Evolutionary conservation across 2,113 vertebrate species (phyloP).

Genomic region (Scolopax mira): DNA sequence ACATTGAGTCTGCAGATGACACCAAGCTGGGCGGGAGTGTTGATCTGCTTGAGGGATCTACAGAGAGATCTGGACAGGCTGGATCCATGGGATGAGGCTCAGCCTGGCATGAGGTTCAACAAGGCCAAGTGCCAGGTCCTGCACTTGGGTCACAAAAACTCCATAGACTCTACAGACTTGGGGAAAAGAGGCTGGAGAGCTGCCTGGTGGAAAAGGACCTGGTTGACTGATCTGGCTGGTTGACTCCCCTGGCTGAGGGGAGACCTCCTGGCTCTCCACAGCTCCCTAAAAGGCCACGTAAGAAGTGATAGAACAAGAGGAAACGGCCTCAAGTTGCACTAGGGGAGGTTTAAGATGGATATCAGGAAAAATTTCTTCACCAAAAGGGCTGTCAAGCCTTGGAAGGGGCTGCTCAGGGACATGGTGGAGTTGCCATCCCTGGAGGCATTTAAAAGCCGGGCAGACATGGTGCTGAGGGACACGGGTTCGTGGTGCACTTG

Average conservation of each 20-base stretch:
- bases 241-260: too few relatives aligned
- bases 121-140: not conserved
- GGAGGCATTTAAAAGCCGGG: not conserved
- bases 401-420: not conserved
- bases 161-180: not conserved
- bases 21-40: not conserved
- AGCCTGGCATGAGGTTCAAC: not conserved
- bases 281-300: not conserved
- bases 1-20: not conserved
- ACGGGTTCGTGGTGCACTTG: not conserved
- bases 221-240: too few relatives aligned
- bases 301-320: not conserved
- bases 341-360: not conserved
- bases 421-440: not conserved
- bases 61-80: not conserved
- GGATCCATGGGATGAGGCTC: not conserved
- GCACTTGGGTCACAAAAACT: not conserved
- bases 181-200: not conserved
- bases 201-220: not conserved
- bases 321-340: not conserved
- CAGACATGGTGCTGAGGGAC: not conserved
- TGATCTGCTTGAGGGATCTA: not conserved
- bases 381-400: not conserved
- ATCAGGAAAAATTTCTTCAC: not conserved
- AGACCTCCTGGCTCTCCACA: not conserved